These are phyloP conservation scores for Apis dorsata DNA, from an alignment of 1,140 invertebrate species.

Conservation along the genomic window DNA sequence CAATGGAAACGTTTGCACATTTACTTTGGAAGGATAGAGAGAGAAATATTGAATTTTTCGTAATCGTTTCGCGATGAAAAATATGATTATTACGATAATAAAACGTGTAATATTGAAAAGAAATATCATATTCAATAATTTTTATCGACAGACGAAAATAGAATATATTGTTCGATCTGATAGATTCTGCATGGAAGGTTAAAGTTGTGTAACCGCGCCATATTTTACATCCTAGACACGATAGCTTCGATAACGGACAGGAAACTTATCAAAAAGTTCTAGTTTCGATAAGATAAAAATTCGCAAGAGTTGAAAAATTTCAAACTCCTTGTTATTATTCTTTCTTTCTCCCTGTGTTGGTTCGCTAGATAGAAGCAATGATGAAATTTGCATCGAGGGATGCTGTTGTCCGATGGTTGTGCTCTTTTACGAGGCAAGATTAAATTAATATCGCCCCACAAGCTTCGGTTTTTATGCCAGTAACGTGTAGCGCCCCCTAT, in stretches of 20 bases:
- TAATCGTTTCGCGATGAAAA: too few relatives aligned
- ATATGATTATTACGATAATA: too few relatives aligned
- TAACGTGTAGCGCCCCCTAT: neutral
- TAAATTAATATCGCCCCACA: constrained; percentile 12
- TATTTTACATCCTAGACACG: neutral
- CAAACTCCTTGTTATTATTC: neutral
- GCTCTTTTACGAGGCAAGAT: neutral
- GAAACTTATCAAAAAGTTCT: too few relatives aligned
- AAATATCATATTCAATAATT: neutral
- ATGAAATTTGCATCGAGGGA: neutral
- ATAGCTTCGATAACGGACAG: neutral
- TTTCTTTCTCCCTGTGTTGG: too few relatives aligned
- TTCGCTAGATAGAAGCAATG: neutral
- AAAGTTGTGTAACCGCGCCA: neutral
- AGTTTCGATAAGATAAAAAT: neutral
- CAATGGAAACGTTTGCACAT: too few relatives aligned
- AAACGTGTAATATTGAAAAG: too few relatives aligned
- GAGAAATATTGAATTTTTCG: too few relatives aligned
- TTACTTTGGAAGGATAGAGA: too few relatives aligned
- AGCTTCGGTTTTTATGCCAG: neutral
- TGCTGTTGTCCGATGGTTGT: neutral
- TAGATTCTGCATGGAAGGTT: too few relatives aligned
- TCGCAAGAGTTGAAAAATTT: neutral
- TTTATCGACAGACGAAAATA: neutral
- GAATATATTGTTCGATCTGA: too few relatives aligned